phyloP scores from a whole-genome alignment of 2,888 invertebrate species.

The Platynereis dumerilii region DNA sequence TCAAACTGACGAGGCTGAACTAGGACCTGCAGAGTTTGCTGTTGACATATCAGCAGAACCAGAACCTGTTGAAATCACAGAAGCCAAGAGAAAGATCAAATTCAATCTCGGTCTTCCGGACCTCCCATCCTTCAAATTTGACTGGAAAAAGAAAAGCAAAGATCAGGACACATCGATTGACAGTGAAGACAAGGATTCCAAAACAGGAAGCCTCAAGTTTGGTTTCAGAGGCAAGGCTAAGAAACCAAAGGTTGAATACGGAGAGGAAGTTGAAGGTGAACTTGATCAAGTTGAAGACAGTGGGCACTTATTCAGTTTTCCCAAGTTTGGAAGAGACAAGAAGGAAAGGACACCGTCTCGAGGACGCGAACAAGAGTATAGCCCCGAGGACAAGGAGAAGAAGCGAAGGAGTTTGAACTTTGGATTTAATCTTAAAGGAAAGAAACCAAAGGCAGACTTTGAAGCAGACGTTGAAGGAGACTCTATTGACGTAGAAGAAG shows the following conservation, averaged over 20 bases:
- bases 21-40: constrained; percentile 8
- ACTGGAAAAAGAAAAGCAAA: background rate
- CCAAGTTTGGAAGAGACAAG: background rate
- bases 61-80: no score
- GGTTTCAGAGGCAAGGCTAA: background rate
- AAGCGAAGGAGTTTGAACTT: background rate
- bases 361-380: background rate
- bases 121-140: no score
- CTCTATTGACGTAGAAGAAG: no score
- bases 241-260: background rate
- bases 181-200: background rate
- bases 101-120: no score
- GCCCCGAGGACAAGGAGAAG: background rate
- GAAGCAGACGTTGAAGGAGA: no score
- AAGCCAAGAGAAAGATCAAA: no score
- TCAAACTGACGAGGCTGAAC: constrained; percentile 9
- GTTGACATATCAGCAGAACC: constrained; percentile 4
- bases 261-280: background rate
- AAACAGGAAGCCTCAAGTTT: background rate
- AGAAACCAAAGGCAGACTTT: background rate
- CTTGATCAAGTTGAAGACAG: background rate
- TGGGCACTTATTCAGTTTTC: background rate
- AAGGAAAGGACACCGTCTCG: background rate
- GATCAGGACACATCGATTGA: background rate
- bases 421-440: background rate